Evolutionary conservation across 2,113 vertebrate genomes (phyloP).

Genomic region (Cephalopholis sonnerati): DNA sequence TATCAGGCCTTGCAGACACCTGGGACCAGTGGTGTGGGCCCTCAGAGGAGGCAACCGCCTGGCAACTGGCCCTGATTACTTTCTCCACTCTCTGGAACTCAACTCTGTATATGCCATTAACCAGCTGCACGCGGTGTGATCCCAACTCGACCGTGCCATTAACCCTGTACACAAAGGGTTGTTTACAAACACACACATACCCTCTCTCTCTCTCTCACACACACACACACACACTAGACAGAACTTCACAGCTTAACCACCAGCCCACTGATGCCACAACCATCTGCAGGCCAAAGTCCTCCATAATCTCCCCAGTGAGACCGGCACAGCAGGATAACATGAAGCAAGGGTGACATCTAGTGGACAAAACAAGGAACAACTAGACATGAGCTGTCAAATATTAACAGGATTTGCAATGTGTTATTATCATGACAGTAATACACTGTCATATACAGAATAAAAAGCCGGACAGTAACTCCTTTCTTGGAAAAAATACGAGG

Average conservation of each 20-base stretch:
- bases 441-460: background rate
- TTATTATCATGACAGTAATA: background rate
- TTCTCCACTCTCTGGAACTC: conserved; percentile 84
- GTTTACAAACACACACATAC: conserved; percentile 57
- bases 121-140: conserved; percentile 68
- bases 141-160: conserved; percentile 70
- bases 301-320: background rate
- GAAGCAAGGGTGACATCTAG: conserved; percentile 65
- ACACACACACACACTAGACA: conserved; percentile 11
- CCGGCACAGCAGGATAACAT: background rate
- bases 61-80: conserved; percentile 83
- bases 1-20: conserved; percentile 79
- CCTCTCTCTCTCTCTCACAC: background rate
- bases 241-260: conserved; percentile 40
- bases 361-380: conserved; percentile 19
- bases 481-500: background rate
- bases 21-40: conserved; percentile 78
- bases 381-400: background rate
- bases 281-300: conserved; percentile 23
- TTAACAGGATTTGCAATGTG: background rate
- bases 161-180: conserved; percentile 72
- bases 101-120: conserved; percentile 80
- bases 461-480: background rate
- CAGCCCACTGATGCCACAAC: conserved; percentile 8
- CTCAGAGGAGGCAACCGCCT: conserved; percentile 77